phyloP scores from a whole-genome alignment of 2,113 vertebrate species.

The Ardeotis arabs region DNA sequence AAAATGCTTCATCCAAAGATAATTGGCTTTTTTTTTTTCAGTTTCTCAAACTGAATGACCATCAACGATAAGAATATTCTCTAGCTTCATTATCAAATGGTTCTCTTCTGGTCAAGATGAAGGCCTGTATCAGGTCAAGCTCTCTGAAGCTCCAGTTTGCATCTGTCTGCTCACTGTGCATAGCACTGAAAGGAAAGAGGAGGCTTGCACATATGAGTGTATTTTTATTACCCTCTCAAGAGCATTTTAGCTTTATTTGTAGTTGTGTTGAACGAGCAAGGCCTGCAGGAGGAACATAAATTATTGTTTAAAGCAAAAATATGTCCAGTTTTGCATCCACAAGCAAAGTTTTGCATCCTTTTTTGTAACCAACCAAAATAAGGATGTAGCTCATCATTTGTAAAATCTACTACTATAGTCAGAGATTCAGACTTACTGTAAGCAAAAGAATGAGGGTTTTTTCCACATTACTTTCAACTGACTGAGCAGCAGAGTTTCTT shows the following conservation, averaged over 20 bases:
- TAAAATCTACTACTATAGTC: neutral
- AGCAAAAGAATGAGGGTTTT: neutral
- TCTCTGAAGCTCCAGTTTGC: neutral
- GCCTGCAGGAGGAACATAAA: neutral
- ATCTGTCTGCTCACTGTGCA: neutral
- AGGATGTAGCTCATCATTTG: neutral
- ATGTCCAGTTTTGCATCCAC: neutral
- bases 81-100: conserved; percentile 2
- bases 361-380: neutral
- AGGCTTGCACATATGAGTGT: neutral
- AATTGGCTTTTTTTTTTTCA: neutral
- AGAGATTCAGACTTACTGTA: neutral
- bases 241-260: conserved; percentile 30
- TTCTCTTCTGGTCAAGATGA: neutral
- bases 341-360: neutral
- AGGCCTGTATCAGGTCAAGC: neutral
- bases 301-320: conserved; percentile 34
- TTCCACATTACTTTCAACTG: neutral
- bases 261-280: neutral
- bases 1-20: conserved; percentile 64
- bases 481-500: neutral
- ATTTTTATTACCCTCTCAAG: conserved; percentile 14
- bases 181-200: neutral
- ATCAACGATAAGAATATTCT: conserved; percentile 7
- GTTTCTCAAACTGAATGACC: neutral